phyloP scores from a whole-genome alignment of 30 jellyfish, hydroid and myxozoan genomes.

The Mastigias papua region DNA sequence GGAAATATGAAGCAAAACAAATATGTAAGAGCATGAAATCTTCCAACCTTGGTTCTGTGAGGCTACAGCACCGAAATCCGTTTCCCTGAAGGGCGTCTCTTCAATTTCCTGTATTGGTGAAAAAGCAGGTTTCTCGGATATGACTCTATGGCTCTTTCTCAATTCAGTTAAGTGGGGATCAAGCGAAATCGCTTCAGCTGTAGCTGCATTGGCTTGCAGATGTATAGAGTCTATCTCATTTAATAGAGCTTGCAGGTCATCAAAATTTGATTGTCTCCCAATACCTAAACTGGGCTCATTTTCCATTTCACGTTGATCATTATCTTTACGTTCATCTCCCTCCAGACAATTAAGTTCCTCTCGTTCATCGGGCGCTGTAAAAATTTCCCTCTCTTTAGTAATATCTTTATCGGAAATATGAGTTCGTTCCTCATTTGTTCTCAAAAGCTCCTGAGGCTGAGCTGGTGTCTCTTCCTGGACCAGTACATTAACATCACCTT shows the following conservation, averaged over 20 bases:
- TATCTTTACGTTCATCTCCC: neutral
- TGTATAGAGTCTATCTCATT: conserved; percentile 15
- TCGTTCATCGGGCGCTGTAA: neutral
- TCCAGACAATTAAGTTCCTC: neutral
- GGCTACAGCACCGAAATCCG: neutral
- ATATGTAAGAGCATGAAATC: neutral
- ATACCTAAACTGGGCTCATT: neutral
- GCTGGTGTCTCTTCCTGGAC: neutral
- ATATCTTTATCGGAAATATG: neutral
- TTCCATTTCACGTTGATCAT: neutral
- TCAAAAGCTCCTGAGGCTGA: neutral
- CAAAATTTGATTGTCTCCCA: neutral
- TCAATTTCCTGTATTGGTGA: conserved; percentile 85
- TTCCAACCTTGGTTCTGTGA: neutral
- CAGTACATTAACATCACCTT: neutral
- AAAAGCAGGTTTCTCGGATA: conserved; percentile 79
- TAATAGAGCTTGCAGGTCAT: neutral
- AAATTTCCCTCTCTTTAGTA: neutral
- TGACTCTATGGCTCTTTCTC: conserved; percentile 19
- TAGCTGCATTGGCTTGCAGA: neutral
- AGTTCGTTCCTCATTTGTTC: neutral
- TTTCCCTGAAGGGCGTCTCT: conserved; percentile 50
- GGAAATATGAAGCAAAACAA: neutral
- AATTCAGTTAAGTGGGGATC: conserved; percentile 7
- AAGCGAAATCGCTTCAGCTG: neutral